These are phyloP conservation scores for Cyclopterus lumpus DNA, from an alignment of 2,797 vertebrate genomes.

Conservation along the genomic window DNA sequence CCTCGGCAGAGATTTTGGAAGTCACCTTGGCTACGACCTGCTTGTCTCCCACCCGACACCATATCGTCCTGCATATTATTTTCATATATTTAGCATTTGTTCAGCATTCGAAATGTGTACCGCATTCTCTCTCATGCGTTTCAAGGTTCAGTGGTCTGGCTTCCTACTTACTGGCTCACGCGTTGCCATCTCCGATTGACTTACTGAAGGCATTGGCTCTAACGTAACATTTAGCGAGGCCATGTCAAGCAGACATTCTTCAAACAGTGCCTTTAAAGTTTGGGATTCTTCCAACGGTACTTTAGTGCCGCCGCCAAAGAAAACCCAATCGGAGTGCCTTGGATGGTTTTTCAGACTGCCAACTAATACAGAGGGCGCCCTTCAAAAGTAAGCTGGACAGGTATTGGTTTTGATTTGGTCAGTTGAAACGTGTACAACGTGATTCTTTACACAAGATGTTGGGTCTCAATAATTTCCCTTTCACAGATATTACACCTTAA, in stretches of 20 bases:
- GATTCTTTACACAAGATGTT: neutral
- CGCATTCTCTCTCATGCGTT: neutral
- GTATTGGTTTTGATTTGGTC: no score
- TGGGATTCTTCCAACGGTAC: neutral
- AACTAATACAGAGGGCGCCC: no score
- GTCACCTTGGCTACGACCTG: conserved; percentile 56
- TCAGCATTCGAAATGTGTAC: neutral
- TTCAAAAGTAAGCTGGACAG: neutral
- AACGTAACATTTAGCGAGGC: neutral
- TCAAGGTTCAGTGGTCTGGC: neutral
- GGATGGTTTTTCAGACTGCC: no score
- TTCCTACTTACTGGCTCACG: neutral
- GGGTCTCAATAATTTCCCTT: neutral
- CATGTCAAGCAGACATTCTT: neutral
- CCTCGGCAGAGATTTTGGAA: conserved; percentile 33
- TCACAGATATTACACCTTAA: neutral
- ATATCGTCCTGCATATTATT: conserved; percentile 3
- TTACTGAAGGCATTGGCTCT: neutral
- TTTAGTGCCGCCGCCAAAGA: no score
- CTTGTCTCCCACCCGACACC: conserved; percentile 9
- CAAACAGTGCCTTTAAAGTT: neutral
- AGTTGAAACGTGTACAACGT: no score
- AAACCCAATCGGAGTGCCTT: neutral
- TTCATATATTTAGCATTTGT: conserved; percentile 15
- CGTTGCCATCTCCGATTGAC: neutral